Evolutionary conservation across 2,797 vertebrate species (phyloP).

Genomic region (Peromyscus melanophrys): DNA sequence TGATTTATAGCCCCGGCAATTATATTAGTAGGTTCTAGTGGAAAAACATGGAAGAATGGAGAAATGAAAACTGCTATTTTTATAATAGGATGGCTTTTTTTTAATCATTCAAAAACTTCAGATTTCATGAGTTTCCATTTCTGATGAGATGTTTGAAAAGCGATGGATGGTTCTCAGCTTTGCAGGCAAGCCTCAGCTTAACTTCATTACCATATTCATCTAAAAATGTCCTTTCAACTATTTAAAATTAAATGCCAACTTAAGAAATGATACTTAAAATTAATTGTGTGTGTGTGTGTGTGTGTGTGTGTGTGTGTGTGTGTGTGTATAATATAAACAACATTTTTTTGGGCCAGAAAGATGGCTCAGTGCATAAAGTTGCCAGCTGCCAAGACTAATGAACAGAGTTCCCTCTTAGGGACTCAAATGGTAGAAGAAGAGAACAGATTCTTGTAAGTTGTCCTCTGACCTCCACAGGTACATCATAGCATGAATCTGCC

Average conservation of each 20-base stretch:
- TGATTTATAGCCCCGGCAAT: constrained; percentile 68
- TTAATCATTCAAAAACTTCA: constrained; percentile 38
- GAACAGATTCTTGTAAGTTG: background rate
- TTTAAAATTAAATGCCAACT: constrained; percentile 23
- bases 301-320: background rate
- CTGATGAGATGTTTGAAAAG: constrained; percentile 35
- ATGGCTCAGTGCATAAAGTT: background rate
- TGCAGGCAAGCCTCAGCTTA: background rate
- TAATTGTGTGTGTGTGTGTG: background rate
- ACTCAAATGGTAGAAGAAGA: background rate
- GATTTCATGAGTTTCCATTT: constrained; percentile 65
- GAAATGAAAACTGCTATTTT: constrained; percentile 62
- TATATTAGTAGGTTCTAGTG: constrained; percentile 69
- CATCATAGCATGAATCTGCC: background rate
- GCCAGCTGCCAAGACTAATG: background rate
- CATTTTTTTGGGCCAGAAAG: background rate
- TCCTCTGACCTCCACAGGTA: background rate
- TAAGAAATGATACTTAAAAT: constrained; percentile 50
- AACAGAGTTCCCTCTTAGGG: background rate
- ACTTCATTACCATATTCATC: constrained; percentile 10
- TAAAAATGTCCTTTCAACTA: constrained; percentile 36
- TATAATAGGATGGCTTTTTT: constrained; percentile 53
- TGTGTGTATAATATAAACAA: background rate
- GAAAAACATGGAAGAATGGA: constrained; percentile 1
- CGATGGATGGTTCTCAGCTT: constrained; percentile 12